Conservation (phyloP, 30 jellyfish, hydroid and myxozoan genomes). For the Turritopsis dohrnii region DNA sequence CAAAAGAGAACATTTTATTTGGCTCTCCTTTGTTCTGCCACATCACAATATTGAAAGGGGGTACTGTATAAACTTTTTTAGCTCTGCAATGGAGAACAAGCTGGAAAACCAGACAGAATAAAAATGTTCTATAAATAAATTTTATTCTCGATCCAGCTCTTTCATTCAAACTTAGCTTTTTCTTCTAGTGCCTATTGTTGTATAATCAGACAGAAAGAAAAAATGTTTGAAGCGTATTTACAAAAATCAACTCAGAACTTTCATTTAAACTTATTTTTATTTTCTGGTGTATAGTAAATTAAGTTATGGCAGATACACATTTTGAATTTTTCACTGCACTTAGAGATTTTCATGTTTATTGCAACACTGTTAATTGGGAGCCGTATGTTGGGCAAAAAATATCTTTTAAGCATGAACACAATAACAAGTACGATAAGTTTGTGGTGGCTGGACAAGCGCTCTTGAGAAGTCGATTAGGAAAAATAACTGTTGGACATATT, state of each 20-base stretch:
- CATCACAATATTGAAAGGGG: slow-evolving; percentile 11
- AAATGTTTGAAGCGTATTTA: slow-evolving; percentile 8
- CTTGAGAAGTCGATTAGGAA: too few species aligned
- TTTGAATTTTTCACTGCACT: too few species aligned
- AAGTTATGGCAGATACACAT: slow-evolving; percentile 11
- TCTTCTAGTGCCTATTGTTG: slow-evolving; percentile 11
- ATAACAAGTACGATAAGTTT: too few species aligned
- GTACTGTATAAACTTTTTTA: slow-evolving; percentile 4
- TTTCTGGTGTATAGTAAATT: slow-evolving; percentile 7
- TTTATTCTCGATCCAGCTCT: slow-evolving; percentile 11
- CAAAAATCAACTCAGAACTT: slow-evolving; percentile 8
- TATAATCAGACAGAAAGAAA: slow-evolving; percentile 7
- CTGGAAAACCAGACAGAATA: slow-evolving; percentile 7
- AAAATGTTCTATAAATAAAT: slow-evolving; percentile 2
- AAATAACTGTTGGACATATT: too few species aligned
- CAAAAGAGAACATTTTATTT: slow-evolving; percentile 2
- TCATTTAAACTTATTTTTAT: slow-evolving; percentile 2
- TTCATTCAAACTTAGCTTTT: slow-evolving; percentile 7
- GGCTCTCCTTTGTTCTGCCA: slow-evolving; percentile 14
- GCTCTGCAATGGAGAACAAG: slow-evolving; percentile 11
- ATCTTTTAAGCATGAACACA: too few species aligned
- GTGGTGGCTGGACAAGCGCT: too few species aligned
- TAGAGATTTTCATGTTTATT: too few species aligned
- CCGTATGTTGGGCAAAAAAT: too few species aligned
- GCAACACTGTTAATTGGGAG: too few species aligned